Base-by-base conservation (phyloP, 2,888 invertebrate genomes). In the Megalurothrips usitatus region DNA sequence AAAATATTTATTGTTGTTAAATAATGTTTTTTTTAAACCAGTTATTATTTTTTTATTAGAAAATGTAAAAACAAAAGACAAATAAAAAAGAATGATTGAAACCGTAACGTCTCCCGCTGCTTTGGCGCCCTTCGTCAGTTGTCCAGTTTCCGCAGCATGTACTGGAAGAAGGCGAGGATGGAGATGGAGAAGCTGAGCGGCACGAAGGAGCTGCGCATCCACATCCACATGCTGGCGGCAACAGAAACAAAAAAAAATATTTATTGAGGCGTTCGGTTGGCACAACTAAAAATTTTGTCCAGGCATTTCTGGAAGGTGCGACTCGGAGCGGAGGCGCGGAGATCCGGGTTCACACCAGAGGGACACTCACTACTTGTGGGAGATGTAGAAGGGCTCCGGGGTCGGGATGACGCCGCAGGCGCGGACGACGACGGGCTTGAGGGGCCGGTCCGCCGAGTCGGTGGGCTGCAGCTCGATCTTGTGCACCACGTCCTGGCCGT, bases 361-460 rank as follows among this genome's bases (percentile, higher is more conserved):
- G n/a, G 26, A 93, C 93, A 92, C 92, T 85, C 93, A 92, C 82
- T 91, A 90, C 84, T 92, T 90, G 84, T 94, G 92, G 10, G 91
- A 90, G 82, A 93, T 89, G 84, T 90, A 91, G 88, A 95, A 98
- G 81, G 97, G 96, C 87, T 93, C 93, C 0, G 90, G 84, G 1
- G 95, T 91, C 48, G 89, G 87, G 86, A 96, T 91, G 23, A 91
- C 91, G 48, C 94, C 94, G 85, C 92, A 91, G 85, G 96, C 92
- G 17, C 89, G 91, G 85, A 99, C 97, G 43, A 92, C 90, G 78
- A 98, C 94, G 86, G 96, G 96, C 85, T 93, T 90, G 26, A 87
- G 86, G n/a, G 98, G 98, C 83, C 91, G 92, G 87, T 98, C 97
- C 84, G 94, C 90, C 75, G 89, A 87, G 85, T 93, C 93, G n/a